These are phyloP conservation scores for Lepidocolaptes lacrymiger DNA, from an alignment of 2,797 vertebrate genomes.

Conservation along the genomic window DNA sequence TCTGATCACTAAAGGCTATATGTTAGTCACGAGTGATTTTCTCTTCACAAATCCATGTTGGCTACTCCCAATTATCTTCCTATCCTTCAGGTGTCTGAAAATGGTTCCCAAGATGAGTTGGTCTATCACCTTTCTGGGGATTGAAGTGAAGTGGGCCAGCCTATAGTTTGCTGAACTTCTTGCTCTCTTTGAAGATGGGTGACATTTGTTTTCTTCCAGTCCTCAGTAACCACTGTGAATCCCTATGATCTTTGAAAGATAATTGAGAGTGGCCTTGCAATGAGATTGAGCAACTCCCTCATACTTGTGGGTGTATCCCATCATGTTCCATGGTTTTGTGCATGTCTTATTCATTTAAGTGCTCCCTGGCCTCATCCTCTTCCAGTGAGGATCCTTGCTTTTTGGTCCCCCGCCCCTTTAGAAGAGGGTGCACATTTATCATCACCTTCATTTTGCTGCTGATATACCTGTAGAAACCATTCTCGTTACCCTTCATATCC, in stretches of 20 bases:
- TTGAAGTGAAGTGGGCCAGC: not conserved
- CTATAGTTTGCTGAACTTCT: not conserved
- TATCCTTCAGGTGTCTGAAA: not conserved
- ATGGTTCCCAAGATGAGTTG: not conserved
- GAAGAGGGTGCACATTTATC: not conserved
- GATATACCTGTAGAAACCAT: not conserved
- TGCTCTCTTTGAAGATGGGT: not conserved
- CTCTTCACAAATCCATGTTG: not conserved
- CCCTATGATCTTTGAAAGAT: not conserved
- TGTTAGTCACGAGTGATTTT: not conserved
- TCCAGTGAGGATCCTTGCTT: not conserved
- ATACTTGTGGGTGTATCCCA: not conserved
- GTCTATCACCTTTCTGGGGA: not conserved
- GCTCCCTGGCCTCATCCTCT: not conserved
- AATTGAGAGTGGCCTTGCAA: not conserved
- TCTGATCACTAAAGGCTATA: not conserved
- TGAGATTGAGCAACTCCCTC: not conserved
- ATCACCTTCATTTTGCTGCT: not conserved
- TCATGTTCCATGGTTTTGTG: not conserved
- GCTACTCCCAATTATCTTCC: not conserved
- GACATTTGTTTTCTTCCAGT: not conserved
- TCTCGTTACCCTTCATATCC: not conserved
- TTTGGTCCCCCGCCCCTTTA: not conserved
- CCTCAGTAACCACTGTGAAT: not conserved
- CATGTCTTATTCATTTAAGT: not conserved